A percentile compares a stretch with the other conserved stretches of the same genome.
These are phyloP conservation scores for Gortyna flavago DNA, from an alignment of 2,888 invertebrate genomes.

Conservation along the genomic window DNA sequence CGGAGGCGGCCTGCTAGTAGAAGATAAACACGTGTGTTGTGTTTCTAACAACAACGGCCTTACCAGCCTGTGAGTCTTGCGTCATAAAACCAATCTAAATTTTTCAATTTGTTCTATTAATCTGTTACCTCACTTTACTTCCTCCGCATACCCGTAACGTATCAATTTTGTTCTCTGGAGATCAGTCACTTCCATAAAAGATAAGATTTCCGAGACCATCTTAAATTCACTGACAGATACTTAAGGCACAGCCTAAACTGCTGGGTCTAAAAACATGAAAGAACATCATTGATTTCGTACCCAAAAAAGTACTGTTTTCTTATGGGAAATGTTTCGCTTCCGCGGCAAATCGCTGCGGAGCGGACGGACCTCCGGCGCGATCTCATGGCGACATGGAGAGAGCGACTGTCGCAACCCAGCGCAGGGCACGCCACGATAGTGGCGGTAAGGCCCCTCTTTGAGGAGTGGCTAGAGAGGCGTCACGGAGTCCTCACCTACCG, in stretches of 20 bases:
- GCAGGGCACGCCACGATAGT: too few species aligned
- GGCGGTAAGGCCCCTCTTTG: too few species aligned
- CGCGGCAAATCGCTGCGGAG: too few species aligned
- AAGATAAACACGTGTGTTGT: not conserved
- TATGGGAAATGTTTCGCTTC: too few species aligned
- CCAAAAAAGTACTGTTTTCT: too few species aligned
- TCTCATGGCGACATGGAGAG: too few species aligned
- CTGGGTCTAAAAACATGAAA: not conserved
- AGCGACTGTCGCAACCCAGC: too few species aligned
- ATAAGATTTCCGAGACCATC: not conserved
- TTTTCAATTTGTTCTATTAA: not conserved
- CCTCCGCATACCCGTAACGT: not conserved
- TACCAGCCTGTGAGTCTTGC: not conserved
- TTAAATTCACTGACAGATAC: not conserved
- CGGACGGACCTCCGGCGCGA: too few species aligned
- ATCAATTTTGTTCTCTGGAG: not conserved
- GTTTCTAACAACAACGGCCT: not conserved
- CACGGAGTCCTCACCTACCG: too few species aligned
- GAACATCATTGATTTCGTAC: too few species aligned
- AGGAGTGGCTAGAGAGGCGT: too few species aligned
- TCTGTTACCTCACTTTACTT: not conserved
- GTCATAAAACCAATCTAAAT: not conserved
- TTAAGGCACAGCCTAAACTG: not conserved
- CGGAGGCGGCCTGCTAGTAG: too few species aligned
- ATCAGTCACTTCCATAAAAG: conserved; percentile 6